phyloP scores from a whole-genome alignment of 2,113 vertebrate species.

The Chaetorhynchus papuensis region DNA sequence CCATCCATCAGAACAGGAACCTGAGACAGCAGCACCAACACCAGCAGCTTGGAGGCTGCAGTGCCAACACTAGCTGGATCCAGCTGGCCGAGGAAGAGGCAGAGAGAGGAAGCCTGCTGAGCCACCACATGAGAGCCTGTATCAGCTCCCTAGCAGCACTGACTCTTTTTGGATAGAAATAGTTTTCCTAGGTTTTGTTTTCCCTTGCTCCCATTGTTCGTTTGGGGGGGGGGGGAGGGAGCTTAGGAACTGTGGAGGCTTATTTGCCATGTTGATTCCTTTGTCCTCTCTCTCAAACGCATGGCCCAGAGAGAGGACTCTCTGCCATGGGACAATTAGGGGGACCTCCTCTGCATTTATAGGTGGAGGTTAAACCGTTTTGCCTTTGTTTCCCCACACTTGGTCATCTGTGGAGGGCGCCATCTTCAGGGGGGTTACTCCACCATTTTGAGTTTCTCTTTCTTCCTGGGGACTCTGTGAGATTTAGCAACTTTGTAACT shows the following conservation, averaged over 20 bases:
- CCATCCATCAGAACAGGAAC: neutral
- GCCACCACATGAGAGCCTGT: neutral
- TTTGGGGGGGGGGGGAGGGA: neutral
- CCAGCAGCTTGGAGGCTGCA: neutral
- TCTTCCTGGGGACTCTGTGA: neutral
- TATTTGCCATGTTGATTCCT: neutral
- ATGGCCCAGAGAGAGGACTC: neutral
- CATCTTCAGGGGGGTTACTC: neutral
- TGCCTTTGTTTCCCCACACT: neutral
- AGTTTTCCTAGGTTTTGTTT: neutral
- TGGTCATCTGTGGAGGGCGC: neutral
- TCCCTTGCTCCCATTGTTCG: neutral
- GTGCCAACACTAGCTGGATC: neutral
- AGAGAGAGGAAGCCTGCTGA: neutral
- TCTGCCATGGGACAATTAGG: neutral
- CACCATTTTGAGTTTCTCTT: neutral
- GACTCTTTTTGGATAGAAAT: neutral
- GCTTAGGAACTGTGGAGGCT: neutral
- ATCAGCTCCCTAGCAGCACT: neutral
- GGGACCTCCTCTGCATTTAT: neutral
- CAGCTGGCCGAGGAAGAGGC: neutral
- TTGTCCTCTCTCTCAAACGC: neutral
- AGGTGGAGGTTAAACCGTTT: neutral
- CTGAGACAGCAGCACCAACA: neutral
- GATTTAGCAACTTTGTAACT: neutral